Conservation (phyloP, 2,113 vertebrate species). For the Genyomyrus donnyi region DNA sequence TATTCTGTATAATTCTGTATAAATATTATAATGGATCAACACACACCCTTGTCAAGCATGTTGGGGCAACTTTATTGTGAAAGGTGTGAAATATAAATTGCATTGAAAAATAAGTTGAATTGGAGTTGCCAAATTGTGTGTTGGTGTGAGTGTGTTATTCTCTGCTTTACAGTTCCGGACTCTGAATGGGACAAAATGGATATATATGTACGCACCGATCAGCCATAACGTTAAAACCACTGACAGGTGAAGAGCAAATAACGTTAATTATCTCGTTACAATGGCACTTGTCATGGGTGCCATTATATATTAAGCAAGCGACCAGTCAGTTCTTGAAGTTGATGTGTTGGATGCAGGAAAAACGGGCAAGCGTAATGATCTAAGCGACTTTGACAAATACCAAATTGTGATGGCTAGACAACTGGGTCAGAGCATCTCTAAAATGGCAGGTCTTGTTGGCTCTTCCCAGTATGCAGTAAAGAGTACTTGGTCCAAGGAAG, state of each 20-base stretch:
- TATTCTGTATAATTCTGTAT: not conserved
- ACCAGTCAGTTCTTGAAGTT: not conserved
- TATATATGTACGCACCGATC: not conserved
- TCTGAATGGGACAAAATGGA: not conserved
- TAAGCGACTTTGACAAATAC: not conserved
- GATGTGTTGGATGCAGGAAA: not conserved
- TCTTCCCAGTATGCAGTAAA: not conserved
- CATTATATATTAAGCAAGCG: not conserved
- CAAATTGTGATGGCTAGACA: not conserved
- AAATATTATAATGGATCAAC: not conserved
- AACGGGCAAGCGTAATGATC: not conserved
- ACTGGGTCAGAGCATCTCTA: not conserved
- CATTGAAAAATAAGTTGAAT: not conserved
- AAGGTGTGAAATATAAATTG: not conserved
- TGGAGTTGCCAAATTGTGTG: not conserved
- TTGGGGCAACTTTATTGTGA: not conserved
- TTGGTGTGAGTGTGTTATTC: not conserved
- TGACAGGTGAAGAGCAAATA: not conserved
- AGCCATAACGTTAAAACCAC: not conserved
- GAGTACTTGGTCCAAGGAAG: not conserved
- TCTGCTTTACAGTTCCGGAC: not conserved
- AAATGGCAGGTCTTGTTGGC: not conserved
- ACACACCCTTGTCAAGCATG: not conserved
- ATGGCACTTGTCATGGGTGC: not conserved
- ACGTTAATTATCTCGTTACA: not conserved